Percentiles rank a stretch among this genome's conserved stretches.
Evolutionary conservation across 2,113 vertebrate species (phyloP).

Genomic region (Epinephelus lanceolatus): DNA sequence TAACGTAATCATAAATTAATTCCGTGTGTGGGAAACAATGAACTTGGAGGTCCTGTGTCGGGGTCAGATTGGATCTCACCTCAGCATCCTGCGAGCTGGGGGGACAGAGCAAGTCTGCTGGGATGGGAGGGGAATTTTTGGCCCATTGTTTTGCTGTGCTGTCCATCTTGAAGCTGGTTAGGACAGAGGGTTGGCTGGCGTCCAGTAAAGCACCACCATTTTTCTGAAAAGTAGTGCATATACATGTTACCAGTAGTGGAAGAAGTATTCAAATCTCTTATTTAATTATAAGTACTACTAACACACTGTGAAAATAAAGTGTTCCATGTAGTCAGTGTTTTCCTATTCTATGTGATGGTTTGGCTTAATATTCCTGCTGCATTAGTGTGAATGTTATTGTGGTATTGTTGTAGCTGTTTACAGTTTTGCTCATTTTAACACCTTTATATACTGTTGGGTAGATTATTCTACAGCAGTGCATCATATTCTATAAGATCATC

Average conservation of each 20-base stretch:
- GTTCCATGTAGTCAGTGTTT: no score
- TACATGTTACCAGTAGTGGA: neutral
- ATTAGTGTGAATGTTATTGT: no score
- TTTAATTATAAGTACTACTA: no score
- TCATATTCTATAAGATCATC: no score
- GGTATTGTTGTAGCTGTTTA: no score
- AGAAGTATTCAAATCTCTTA: no score
- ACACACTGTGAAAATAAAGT: no score
- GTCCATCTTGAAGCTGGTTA: conserved; percentile 28
- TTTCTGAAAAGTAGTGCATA: conserved; percentile 16
- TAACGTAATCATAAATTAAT: neutral
- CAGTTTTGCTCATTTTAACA: no score
- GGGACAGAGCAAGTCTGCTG: neutral
- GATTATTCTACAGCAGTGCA: no score
- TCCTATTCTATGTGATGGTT: no score
- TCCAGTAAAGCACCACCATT: conserved; percentile 1
- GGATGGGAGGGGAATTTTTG: neutral
- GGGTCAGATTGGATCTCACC: conserved; percentile 21
- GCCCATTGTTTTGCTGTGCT: neutral
- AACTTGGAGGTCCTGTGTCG: neutral
- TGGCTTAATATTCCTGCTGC: no score
- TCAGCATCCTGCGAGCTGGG: conserved; percentile 10
- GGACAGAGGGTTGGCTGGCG: neutral
- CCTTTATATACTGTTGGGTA: no score
- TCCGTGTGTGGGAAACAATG: neutral